Evolutionary conservation across 2,797 vertebrate species (phyloP), one percentile per base, ranked within the genome.

Genomic region (Sarcophilus harrisii): DNA sequence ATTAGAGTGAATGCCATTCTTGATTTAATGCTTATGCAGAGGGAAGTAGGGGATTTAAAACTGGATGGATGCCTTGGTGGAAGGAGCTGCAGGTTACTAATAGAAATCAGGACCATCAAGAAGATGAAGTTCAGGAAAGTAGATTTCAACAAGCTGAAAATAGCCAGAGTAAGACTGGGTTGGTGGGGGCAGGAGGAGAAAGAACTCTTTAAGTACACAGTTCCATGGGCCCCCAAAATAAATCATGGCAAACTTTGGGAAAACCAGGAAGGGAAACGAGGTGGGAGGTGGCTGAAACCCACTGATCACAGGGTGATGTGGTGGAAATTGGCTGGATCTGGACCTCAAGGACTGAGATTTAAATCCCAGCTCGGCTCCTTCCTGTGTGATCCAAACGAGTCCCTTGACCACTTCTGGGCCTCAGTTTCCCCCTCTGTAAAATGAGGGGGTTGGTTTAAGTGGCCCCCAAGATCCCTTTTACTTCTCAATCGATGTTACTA

Each of bases 1-100:
- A 29, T 49, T 92, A 59, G 89, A 95, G 95, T 93, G 93, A 58
- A 52, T 73, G 38, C 21, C 49, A 92, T 95, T 92, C 62, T 93
- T 96, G 73, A 91, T 49, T 87, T 49, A 90, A 96, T 92, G 81
- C 58, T 62, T 94, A 91, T 87, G 59, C 58, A 62, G 91, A 58
- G 92, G 92, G 96, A 93, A 93, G 90, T 45, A 96, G 92, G 96
- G 89, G 38, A 58, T 54, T 54, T 94, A 94, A 59, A 90, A 28
- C 52, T 94, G 54, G 73, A 60, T 57, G 24, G 58, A 87, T 49
- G 27, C n/a, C 49, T 95, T 57, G 96, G 89, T 91, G 92, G 93
- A 81, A 6, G 14, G 8, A 73, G 66, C 29, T 91, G 10, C 55
- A 90, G 58, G 55, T 90, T 45, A 91, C 93, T 93, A 45, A 81